phyloP scores from a whole-genome alignment of 2,113 vertebrate species.

The Clarias magur region DNA sequence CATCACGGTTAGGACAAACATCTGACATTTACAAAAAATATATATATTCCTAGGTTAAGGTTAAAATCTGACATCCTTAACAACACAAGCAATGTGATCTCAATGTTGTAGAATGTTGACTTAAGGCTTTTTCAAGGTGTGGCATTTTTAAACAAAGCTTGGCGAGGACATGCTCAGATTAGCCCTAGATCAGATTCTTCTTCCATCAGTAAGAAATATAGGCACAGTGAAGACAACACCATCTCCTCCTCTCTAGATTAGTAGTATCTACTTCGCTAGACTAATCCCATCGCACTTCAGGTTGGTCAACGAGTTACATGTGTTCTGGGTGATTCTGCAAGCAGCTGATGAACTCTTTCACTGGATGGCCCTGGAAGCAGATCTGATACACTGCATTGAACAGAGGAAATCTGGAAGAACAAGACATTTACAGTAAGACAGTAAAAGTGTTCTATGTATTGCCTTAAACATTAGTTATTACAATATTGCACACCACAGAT shows the following conservation, averaged over 20 bases:
- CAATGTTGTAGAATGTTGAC: neutral
- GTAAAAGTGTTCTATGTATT: neutral
- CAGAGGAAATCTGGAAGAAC: constrained; percentile 84
- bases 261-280: neutral
- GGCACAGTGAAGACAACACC: constrained; percentile 24
- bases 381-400: constrained; percentile 90
- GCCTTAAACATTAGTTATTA: neutral
- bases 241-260: neutral
- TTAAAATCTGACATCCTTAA: neutral
- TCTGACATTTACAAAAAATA: neutral
- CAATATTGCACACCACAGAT: neutral
- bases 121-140: neutral
- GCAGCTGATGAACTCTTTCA: constrained; percentile 85
- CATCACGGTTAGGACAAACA: neutral
- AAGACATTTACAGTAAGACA: neutral
- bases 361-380: constrained; percentile 85
- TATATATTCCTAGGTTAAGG: neutral
- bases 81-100: neutral
- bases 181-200: neutral
- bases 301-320: constrained; percentile 65
- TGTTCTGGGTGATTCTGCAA: constrained; percentile 95
- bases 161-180: neutral
- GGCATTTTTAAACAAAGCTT: neutral
- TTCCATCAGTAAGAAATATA: constrained; percentile 1
- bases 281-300: neutral